Base-by-base conservation (phyloP, 2,113 vertebrate species). In the Epinephelus lanceolatus region DNA sequence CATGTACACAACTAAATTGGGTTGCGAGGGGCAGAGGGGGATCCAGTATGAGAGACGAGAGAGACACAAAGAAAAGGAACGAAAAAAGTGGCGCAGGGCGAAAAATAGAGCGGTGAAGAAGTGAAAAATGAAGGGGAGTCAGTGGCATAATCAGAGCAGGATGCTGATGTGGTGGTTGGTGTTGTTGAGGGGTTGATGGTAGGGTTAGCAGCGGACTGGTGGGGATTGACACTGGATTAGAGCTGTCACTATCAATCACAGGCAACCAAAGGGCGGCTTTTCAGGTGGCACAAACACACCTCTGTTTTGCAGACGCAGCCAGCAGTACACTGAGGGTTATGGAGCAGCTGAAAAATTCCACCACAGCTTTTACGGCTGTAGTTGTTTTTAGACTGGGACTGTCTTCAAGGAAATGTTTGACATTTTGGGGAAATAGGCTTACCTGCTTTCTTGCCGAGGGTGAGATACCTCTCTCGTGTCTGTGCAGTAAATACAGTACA, bases 221-320 rank as follows among this genome's bases (percentile, higher is more conserved):
- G 9, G 74, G 79, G 82, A 80, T 72, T 47, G 85, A 70, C 76
- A 37, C 79, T 0, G 56, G 89, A 92, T 92, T 93, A 89, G 69
- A 88, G 76, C 78, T 89, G 88, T 91, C 88, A 61, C 78, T 84
- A 56, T 88, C 84, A 86, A 81, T 85, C 91, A 89, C 40, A 67
- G 45, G 4, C n/a, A 66, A 51, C 63, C 78, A 85, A 88, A 93
- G 83, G n/a, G 52, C 57, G 86, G 75, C 65, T 91, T 91, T 92
- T 83, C 86, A 94, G 86, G 88, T 88, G 83, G 67, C 86, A 88
- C 75, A 89, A 90, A 81, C 25, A 73, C 72, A 66, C 57, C 69
- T 85, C 77, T 85, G 53, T 72, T 91, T 61, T 18, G 56, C 15
- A 45, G 53, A 57, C 37, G 33, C n/a, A 56, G 63, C 49, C 53